Evolutionary conservation across 2,888 invertebrate species (phyloP), one percentile per base, ranked within the genome.

Genomic region (Eupithecia inturbata): DNA sequence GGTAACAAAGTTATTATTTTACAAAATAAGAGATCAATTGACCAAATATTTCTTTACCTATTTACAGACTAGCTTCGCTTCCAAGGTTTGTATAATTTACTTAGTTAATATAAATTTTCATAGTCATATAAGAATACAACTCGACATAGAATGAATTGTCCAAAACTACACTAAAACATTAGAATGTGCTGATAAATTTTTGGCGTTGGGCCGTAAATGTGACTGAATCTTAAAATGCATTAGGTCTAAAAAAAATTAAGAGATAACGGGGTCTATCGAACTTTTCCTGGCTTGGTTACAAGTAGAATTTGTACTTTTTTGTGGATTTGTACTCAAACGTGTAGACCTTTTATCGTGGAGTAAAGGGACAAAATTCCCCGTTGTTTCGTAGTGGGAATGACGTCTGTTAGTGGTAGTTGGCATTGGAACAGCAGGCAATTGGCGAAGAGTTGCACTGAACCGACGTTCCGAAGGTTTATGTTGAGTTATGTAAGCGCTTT

Each of bases 341-440:
- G 76, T 73, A n/a, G 62, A 36, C 57, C n/a, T 71, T 68, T 68
- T 71, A 33, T 66, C 71, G 26, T 62, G n/a, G 33, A 76, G 66
- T 68, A 76, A 73, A 60, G 68, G 57, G 4, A 73, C 33, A 28
- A 73, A 73, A 66, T 76, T 71, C 1, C 68, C 71, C n/a, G 76
- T 62, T 26, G 73, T 71, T 49, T 73, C 73, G 28, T 76, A 76
- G 41, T 76, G 73, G 19, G 75, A 76, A 62, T 73, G 72, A 31
- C 73, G 73, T 71, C 70, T 70, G 39, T 66, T 26, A 4, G 22
- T 45, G 22, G 60, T 67, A 63, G 10, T 68, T 4, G 26, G 39
- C n/a, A 45, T 64, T 19, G 75, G 73, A 62, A 73, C 49, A 39
- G 70, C 62, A 7, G 76, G 76, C n/a, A 76, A 53, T 19, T 73